These are phyloP conservation scores for Gadopsis bispinosus DNA, from an alignment of 2,797 vertebrate species.

Conservation along the genomic window DNA sequence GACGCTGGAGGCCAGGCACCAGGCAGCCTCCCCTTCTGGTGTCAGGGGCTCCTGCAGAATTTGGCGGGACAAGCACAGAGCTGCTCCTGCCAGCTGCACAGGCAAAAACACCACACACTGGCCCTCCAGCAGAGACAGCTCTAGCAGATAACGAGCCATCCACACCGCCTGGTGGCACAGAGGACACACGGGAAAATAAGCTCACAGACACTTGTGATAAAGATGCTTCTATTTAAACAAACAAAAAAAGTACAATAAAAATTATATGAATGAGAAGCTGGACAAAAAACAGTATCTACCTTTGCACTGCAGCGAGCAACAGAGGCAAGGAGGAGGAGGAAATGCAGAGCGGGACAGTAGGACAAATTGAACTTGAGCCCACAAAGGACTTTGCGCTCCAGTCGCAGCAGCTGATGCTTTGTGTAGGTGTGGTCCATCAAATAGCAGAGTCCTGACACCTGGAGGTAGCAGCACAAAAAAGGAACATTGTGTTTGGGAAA, in stretches of 20 bases:
- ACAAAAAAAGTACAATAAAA: neutral
- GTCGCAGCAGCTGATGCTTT: conserved; percentile 85
- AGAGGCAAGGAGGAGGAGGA: conserved; percentile 84
- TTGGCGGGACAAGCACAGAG: conserved; percentile 85
- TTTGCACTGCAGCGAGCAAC: conserved; percentile 80
- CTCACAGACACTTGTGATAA: neutral
- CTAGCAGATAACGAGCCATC: conserved; percentile 89
- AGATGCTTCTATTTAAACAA: neutral
- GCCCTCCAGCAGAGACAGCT: conserved; percentile 87
- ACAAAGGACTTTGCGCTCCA: conserved; percentile 88
- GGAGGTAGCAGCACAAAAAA: neutral
- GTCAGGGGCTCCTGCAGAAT: conserved; percentile 77
- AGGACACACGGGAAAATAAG: neutral
- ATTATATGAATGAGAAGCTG: neutral
- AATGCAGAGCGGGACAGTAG: conserved; percentile 85
- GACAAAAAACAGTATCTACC: conserved; percentile 65
- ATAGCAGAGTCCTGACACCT: conserved; percentile 90
- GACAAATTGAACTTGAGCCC: conserved; percentile 87
- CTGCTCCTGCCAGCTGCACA: conserved; percentile 85
- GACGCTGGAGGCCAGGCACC: conserved; percentile 82
- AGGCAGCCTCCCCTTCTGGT: conserved; percentile 77
- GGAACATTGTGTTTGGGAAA: neutral
- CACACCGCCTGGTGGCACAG: conserved; percentile 80
- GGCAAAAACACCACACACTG: conserved; percentile 86
- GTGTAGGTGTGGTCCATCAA: conserved; percentile 89